A percentile compares a stretch with the other conserved stretches of the same genome.
Conservation (phyloP, 2,888 invertebrate genomes). For the Cinara cedri region DNA sequence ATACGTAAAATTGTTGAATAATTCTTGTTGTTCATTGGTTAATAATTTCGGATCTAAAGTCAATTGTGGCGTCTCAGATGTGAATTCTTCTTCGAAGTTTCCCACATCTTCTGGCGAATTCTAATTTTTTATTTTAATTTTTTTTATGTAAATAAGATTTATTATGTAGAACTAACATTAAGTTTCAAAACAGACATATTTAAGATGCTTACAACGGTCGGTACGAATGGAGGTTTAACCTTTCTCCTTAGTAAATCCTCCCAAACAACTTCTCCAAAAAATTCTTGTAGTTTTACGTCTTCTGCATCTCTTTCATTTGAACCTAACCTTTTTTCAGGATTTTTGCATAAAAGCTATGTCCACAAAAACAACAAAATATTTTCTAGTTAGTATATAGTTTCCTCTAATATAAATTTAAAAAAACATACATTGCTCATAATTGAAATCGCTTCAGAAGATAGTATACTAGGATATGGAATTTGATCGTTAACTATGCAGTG, state of each 20-base stretch:
- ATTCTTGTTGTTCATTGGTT: constrained; percentile 82
- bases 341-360: constrained; percentile 94
- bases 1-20: constrained; percentile 96
- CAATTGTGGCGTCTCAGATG: constrained; percentile 91
- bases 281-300: constrained; percentile 98
- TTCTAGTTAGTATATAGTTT: no score
- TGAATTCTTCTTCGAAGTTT: constrained; percentile 99
- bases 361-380: no score
- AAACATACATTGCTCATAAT: constrained; percentile 90
- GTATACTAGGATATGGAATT: constrained; percentile 96
- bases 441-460: constrained; percentile 96
- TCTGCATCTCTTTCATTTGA: constrained; percentile 98
- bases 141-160: neutral
- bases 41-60: constrained; percentile 93
- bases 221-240: constrained; percentile 97
- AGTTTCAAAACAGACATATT: neutral
- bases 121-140: constrained; percentile 65
- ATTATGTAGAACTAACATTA: neutral
- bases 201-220: constrained; percentile 83
- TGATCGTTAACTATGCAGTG: constrained; percentile 99
- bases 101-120: constrained; percentile 94
- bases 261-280: constrained; percentile 97
- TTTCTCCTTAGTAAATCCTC: constrained; percentile 91
- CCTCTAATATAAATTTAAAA: constrained; percentile 37
- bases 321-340: constrained; percentile 95